Percentiles rank a stretch among this genome's conserved stretches.
Conservation (phyloP, 2,113 vertebrate species). For the Rhinogobius similis region DNA sequence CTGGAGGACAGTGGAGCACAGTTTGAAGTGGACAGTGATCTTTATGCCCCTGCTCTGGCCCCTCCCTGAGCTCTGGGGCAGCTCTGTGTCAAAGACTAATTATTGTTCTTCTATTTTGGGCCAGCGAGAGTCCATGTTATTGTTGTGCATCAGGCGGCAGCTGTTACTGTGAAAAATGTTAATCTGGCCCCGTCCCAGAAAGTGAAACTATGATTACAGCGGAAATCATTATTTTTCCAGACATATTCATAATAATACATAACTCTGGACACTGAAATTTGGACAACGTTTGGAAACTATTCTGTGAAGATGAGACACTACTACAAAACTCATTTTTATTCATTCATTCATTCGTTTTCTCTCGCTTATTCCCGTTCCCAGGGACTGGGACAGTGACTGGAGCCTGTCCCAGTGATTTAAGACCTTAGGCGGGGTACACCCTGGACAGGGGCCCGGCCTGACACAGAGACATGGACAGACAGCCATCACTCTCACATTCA, state of each 20-base stretch:
- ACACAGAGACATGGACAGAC: too few relatives aligned
- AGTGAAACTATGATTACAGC: neutral
- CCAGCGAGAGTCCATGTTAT: neutral
- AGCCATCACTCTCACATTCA: too few relatives aligned
- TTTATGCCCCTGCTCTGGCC: neutral
- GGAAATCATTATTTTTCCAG: neutral
- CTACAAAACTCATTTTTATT: too few relatives aligned
- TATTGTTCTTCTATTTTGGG: neutral
- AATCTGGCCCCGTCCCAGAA: neutral
- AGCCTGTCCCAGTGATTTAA: too few relatives aligned
- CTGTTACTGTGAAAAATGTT: neutral
- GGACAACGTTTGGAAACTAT: too few relatives aligned
- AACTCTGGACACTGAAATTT: too few relatives aligned
- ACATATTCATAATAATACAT: neutral
- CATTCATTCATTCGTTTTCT: too few relatives aligned
- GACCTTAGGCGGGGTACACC: too few relatives aligned
- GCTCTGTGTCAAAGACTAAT: neutral
- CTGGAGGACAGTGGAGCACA: constrained; percentile 23
- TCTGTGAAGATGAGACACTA: too few relatives aligned
- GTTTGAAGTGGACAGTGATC: neutral
- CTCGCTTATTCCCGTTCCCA: too few relatives aligned
- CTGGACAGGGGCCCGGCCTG: too few relatives aligned
- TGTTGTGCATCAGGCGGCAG: neutral
- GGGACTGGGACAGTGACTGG: too few relatives aligned
- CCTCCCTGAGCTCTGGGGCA: neutral